Conservation (phyloP, 2,888 invertebrate species). For the Agrotis puta region DNA sequence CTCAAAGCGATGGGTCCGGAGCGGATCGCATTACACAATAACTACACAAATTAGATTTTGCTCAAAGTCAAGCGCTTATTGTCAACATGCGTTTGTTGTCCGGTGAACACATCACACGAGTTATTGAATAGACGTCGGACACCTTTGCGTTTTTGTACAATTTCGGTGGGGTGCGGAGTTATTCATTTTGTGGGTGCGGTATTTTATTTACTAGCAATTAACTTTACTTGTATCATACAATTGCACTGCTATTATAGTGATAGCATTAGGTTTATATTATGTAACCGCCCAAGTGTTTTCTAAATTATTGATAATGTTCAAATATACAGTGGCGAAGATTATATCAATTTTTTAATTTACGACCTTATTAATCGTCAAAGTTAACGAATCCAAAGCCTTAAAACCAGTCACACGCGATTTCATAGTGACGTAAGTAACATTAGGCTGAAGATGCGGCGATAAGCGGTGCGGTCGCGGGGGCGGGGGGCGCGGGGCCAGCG, state of each 20-base stretch:
- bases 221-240: too few relatives aligned
- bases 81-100: constrained; percentile 87
- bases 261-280: background rate
- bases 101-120: constrained; percentile 85
- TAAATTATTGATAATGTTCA: constrained; percentile 5
- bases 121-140: constrained; percentile 86
- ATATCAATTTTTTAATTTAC: constrained; percentile 62
- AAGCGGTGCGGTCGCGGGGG: constrained; percentile 79
- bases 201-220: constrained; percentile 22
- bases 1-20: constrained; percentile 79
- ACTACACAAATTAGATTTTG: constrained; percentile 90
- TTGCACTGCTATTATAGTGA: background rate
- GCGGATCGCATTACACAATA: constrained; percentile 89
- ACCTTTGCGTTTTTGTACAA: constrained; percentile 82
- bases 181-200: constrained; percentile 34
- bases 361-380: constrained; percentile 66
- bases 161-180: constrained; percentile 48
- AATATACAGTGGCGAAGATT: constrained; percentile 37
- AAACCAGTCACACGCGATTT: constrained; percentile 74
- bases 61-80: constrained; percentile 90
- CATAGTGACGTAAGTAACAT: constrained; percentile 85
- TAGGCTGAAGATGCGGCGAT: constrained; percentile 88
- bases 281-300: background rate
- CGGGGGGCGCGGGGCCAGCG: constrained; percentile 74
- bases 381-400: constrained; percentile 71